phyloP scores from a whole-genome alignment of 1,140 invertebrate genomes.

The Zaprionus taronus region DNA sequence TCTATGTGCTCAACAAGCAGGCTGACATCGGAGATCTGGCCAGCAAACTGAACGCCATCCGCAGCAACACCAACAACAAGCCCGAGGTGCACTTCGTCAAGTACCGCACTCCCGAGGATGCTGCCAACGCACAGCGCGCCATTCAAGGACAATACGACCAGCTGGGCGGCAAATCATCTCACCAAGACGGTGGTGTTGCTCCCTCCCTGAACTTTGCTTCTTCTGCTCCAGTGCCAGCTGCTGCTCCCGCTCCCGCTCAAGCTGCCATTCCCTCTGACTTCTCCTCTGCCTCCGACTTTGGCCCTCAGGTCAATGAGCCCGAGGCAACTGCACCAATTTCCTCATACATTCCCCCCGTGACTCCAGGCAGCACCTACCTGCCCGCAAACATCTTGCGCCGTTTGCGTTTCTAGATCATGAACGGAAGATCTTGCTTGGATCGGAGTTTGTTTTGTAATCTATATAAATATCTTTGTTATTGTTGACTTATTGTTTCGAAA shows the following conservation, averaged over 20 bases:
- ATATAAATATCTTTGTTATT: slow-evolving; percentile 44
- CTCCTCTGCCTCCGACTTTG: slow-evolving; percentile 20
- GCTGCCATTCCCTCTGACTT: not conserved
- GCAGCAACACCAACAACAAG: slow-evolving; percentile 58
- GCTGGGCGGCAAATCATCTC: slow-evolving; percentile 62
- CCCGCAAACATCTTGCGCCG: slow-evolving; percentile 70
- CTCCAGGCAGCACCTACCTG: slow-evolving; percentile 62
- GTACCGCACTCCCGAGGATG: slow-evolving; percentile 79
- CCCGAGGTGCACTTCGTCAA: slow-evolving; percentile 82
- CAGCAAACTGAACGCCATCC: slow-evolving; percentile 65
- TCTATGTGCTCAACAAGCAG: slow-evolving; percentile 78
- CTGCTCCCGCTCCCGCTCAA: slow-evolving; percentile 10
- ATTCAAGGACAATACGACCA: slow-evolving; percentile 78
- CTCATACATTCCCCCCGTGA: slow-evolving; percentile 48
- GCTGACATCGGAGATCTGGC: slow-evolving; percentile 69
- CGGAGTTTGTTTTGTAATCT: slow-evolving; percentile 47
- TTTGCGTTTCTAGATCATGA: slow-evolving; percentile 47
- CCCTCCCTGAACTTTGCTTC: slow-evolving; percentile 79
- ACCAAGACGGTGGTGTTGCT: slow-evolving; percentile 70
- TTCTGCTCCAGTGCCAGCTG: slow-evolving; percentile 45
- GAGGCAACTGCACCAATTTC: slow-evolving; percentile 46
- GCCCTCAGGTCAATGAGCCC: slow-evolving; percentile 19
- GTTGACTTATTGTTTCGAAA: slow-evolving; percentile 53
- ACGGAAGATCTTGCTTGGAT: slow-evolving; percentile 25
- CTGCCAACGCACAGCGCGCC: slow-evolving; percentile 67